These are phyloP conservation scores for Meteorus colon DNA, from an alignment of 2,888 invertebrate species.

Conservation along the genomic window DNA sequence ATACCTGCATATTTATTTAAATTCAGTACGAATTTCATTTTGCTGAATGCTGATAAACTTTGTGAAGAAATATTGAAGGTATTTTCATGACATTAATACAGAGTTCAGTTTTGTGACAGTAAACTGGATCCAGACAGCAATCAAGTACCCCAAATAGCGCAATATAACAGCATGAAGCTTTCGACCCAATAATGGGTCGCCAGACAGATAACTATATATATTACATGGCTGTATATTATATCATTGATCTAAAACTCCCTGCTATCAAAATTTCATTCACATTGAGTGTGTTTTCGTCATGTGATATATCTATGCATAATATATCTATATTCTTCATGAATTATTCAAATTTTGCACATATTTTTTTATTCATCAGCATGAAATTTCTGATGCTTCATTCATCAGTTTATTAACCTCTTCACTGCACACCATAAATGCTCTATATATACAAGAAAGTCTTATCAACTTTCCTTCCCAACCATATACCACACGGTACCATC, in stretches of 20 bases:
- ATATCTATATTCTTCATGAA: conserved; percentile 11
- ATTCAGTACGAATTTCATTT: neutral
- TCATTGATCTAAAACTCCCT: neutral
- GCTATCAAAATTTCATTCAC: neutral
- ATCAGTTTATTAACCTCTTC: neutral
- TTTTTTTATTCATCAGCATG: neutral
- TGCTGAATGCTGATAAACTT: neutral
- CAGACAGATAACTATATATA: conserved; percentile 62
- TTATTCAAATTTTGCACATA: conserved; percentile 11
- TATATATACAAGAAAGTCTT: conserved; percentile 28
- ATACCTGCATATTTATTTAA: too few species aligned
- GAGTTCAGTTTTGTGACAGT: conserved; percentile 67
- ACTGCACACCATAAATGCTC: conserved; percentile 14
- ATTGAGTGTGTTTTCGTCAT: conserved; percentile 4
- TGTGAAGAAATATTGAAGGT: conserved; percentile 58
- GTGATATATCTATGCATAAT: conserved; percentile 11
- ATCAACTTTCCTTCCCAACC: conserved; percentile 29
- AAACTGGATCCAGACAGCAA: conserved; percentile 69
- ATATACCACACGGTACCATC: conserved; percentile 22
- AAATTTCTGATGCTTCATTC: neutral
- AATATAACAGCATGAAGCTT: conserved; percentile 61
- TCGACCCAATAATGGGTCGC: conserved; percentile 67
- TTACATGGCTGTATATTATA: conserved; percentile 60
- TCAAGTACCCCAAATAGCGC: conserved; percentile 64
- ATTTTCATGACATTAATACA: conserved; percentile 69